phyloP scores from a whole-genome alignment of 2,888 invertebrate species.

The Rutpela maculata region DNA sequence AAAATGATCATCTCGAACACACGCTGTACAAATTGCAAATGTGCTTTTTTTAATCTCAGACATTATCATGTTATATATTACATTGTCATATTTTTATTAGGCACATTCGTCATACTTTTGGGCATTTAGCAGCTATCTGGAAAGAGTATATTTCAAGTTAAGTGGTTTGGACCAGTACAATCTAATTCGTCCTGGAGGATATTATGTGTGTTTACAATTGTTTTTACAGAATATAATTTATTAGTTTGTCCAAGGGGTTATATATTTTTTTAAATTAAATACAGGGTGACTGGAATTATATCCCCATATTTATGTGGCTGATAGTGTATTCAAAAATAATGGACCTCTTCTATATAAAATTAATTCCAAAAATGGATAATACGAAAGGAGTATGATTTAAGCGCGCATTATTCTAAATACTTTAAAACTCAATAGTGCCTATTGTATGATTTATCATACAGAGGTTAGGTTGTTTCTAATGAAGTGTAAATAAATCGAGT shows the following conservation, averaged over 20 bases:
- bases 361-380: too few species aligned
- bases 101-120: neutral
- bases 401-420: too few species aligned
- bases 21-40: neutral
- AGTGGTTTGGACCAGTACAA: neutral
- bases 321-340: too few species aligned
- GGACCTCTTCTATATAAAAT: too few species aligned
- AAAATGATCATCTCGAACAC: neutral
- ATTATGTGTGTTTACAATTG: neutral
- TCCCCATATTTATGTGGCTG: too few species aligned
- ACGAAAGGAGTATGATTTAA: too few species aligned
- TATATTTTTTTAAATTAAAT: too few species aligned
- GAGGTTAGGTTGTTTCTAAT: too few species aligned
- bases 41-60: neutral
- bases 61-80: neutral
- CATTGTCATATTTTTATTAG: neutral
- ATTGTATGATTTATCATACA: too few species aligned
- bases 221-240: neutral
- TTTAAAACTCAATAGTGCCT: too few species aligned
- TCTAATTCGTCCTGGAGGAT: neutral
- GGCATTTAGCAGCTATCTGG: neutral
- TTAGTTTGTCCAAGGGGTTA: neutral
- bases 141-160: neutral
- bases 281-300: too few species aligned
- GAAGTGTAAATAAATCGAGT: too few species aligned